phyloP scores from a whole-genome alignment of 2,888 invertebrate species.

The Capitulum mitella region DNA sequence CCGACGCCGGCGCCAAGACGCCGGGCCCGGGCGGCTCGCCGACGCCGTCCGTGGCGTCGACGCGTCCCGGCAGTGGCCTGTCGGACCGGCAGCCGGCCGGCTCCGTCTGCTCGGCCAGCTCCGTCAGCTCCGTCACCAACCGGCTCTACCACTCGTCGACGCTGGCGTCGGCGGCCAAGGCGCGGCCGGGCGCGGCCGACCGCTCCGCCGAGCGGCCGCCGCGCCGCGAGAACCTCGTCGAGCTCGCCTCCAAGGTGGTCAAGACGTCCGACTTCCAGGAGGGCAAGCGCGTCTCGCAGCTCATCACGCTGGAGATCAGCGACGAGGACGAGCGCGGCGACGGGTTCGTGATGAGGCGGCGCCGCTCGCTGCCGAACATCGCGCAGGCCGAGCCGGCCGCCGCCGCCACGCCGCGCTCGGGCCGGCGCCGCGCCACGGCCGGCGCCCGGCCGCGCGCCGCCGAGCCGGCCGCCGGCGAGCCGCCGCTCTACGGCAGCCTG shows the following conservation, averaged over 20 bases:
- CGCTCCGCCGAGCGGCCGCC: not conserved
- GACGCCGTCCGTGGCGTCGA: slow-evolving; percentile 14
- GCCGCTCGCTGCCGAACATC: slow-evolving; percentile 24
- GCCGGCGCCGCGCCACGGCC: not conserved
- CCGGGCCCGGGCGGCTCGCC: not conserved
- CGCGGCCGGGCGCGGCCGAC: slow-evolving; percentile 43
- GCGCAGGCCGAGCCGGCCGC: not conserved
- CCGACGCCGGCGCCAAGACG: not conserved
- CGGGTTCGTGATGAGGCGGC: not conserved
- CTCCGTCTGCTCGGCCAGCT: not conserved
- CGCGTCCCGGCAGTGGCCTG: not conserved
- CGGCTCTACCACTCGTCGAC: slow-evolving; percentile 53
- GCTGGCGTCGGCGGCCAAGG: slow-evolving; percentile 55
- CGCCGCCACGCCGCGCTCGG: not conserved
- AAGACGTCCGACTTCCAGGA: slow-evolving; percentile 23
- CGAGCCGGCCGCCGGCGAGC: not conserved
- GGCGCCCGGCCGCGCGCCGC: not conserved
- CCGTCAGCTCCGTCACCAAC: slow-evolving; percentile 40
- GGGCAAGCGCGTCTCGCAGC: slow-evolving; percentile 8
- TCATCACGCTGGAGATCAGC: slow-evolving; percentile 21
- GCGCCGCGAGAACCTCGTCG: not conserved
- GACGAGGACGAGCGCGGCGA: not conserved
- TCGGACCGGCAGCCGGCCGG: not conserved
- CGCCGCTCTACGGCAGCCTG: not conserved
- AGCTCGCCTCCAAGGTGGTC: slow-evolving; percentile 11